Conservation (phyloP, 2,113 vertebrate species). For the Apteryx mantelli region DNA sequence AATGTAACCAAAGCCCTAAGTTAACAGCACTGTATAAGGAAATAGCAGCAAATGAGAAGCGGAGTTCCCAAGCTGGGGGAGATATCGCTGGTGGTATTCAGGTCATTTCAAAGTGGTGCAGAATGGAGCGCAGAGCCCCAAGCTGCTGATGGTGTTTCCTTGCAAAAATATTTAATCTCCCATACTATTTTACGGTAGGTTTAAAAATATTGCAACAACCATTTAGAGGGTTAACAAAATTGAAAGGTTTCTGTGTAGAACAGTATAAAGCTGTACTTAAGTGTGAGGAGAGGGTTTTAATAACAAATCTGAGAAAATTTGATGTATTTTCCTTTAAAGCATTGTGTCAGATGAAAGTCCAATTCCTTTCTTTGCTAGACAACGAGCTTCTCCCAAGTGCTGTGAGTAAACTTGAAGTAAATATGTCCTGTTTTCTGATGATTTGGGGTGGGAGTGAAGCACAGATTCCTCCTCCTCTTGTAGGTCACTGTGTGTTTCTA, state of each 20-base stretch:
- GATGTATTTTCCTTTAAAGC: background rate
- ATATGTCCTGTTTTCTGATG: background rate
- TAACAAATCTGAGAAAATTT: background rate
- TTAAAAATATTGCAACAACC: background rate
- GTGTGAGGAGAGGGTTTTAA: background rate
- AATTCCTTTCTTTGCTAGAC: background rate
- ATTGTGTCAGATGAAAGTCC: background rate
- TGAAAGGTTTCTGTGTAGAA: background rate
- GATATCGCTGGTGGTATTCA: background rate
- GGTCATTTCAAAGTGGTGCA: background rate
- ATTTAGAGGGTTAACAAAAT: background rate
- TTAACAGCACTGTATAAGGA: background rate
- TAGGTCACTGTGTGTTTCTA: background rate
- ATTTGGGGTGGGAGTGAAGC: background rate
- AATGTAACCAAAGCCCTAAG: background rate
- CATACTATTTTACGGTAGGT: background rate
- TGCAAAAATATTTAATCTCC: background rate
- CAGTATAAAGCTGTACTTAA: background rate
- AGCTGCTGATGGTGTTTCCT: background rate
- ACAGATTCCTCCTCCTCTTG: background rate
- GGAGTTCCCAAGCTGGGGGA: background rate
- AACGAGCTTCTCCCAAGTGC: background rate
- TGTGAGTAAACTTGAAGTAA: background rate
- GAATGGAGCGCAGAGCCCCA: background rate
- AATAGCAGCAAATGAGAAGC: background rate